A percentile compares a stretch with the other conserved stretches of the same genome.
Evolutionary conservation across 2,797 vertebrate genomes (phyloP).

Genomic region (Tokudaia tokunoshimensis): DNA sequence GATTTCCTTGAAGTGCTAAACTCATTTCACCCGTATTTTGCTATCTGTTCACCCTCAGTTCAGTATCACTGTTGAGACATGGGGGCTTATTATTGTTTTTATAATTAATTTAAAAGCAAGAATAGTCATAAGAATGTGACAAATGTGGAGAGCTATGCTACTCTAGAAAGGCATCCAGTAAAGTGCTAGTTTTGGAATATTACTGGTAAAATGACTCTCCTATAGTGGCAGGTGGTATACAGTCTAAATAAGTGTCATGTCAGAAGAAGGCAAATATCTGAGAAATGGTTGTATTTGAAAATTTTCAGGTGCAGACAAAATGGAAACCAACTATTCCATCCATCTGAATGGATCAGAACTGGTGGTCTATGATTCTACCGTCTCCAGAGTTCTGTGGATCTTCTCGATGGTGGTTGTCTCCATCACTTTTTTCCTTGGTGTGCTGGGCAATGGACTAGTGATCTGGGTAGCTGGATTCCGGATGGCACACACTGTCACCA

Average conservation of each 20-base stretch:
- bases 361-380: rapidly evolving
- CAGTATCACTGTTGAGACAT: not conserved
- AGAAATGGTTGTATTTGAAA: not conserved
- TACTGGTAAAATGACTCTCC: not conserved
- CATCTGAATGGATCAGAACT: not conserved
- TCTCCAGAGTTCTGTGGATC: not conserved
- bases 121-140: not conserved
- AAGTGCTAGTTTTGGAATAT: not conserved
- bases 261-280: not conserved
- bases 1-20: not conserved
- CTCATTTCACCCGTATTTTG: not conserved
- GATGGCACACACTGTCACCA: slow-evolving; percentile 77
- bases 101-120: not conserved
- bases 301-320: slow-evolving; percentile 62
- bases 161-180: not conserved
- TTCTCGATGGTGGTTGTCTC: slow-evolving; percentile 45
- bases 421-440: slow-evolving; percentile 87
- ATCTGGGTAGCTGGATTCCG: slow-evolving; percentile 91
- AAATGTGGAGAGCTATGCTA: not conserved
- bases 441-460: slow-evolving; percentile 91
- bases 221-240: not conserved
- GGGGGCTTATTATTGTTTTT: not conserved
- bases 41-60: not conserved
- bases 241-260: not conserved
- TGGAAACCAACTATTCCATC: slow-evolving; percentile 62